Evolutionary conservation across 1,140 invertebrate genomes (phyloP).

Genomic region (Vanessa atalanta): DNA sequence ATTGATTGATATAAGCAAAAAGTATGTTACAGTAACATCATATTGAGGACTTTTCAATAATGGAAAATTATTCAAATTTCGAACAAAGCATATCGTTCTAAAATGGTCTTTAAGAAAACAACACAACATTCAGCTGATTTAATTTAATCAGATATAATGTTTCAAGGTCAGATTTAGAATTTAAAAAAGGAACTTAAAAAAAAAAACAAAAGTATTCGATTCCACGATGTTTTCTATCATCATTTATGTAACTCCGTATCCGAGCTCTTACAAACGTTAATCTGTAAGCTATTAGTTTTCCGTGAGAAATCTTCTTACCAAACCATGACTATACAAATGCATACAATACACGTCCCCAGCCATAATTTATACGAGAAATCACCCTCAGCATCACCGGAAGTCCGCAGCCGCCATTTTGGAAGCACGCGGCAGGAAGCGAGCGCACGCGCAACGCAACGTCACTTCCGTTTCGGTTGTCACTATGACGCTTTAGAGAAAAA

Average conservation of each 20-base stretch:
- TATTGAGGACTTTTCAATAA: too few relatives aligned
- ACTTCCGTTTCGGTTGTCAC: slow-evolving; percentile 62
- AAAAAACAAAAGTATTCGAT: too few relatives aligned
- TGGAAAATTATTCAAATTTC: too few relatives aligned
- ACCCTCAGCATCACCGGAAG: slow-evolving; percentile 57
- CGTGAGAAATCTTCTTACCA: slow-evolving; percentile 40
- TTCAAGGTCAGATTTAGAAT: too few relatives aligned
- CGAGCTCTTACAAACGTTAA: slow-evolving; percentile 1
- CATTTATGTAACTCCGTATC: not conserved
- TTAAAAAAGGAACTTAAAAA: too few relatives aligned
- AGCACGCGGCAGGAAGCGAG: slow-evolving; percentile 68
- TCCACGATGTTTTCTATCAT: too few relatives aligned
- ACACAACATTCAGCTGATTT: too few relatives aligned
- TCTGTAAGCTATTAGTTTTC: slow-evolving; percentile 17
- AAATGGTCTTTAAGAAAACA: too few relatives aligned
- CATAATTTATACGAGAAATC: slow-evolving; percentile 62
- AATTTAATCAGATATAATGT: too few relatives aligned
- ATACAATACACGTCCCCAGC: slow-evolving; percentile 56
- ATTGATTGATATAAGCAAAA: too few relatives aligned
- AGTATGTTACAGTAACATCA: too few relatives aligned
- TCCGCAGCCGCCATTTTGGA: slow-evolving; percentile 64
- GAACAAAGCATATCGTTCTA: too few relatives aligned
- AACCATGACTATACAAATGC: slow-evolving; percentile 53
- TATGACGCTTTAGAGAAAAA: slow-evolving; percentile 61
- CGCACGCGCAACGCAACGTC: slow-evolving; percentile 66